phyloP scores from a whole-genome alignment of 2,113 vertebrate genomes.

The Egretta garzetta region DNA sequence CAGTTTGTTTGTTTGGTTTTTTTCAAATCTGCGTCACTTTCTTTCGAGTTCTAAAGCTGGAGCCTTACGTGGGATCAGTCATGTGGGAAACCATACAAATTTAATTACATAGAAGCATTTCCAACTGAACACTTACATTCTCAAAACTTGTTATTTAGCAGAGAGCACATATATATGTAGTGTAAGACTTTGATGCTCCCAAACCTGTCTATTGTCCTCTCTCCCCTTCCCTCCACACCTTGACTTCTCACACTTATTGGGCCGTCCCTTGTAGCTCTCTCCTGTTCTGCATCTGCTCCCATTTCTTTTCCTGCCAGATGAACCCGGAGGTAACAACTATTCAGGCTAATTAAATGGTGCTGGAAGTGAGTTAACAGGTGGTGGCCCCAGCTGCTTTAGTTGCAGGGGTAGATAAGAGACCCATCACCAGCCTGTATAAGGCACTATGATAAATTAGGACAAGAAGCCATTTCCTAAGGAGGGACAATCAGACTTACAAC shows the following conservation, averaged over 20 bases:
- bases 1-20: too few species aligned
- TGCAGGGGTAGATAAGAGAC: conserved; percentile 46
- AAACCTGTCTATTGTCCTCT: neutral
- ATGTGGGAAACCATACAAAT: neutral
- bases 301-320: conserved; percentile 12
- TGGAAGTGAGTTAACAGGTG: conserved; percentile 83
- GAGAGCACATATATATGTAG: neutral
- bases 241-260: neutral
- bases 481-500: neutral
- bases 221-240: neutral
- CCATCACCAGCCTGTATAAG: neutral
- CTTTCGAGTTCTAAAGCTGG: neutral
- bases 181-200: neutral
- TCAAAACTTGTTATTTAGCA: neutral
- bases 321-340: conserved; percentile 38
- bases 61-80: neutral
- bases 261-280: neutral
- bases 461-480: conserved; percentile 63
- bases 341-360: conserved; percentile 74
- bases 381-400: conserved; percentile 76
- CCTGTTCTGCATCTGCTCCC: conserved; percentile 29
- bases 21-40: neutral
- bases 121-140: neutral
- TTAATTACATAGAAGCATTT: neutral
- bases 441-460: conserved; percentile 73